Percentiles rank a stretch among this genome's conserved stretches.
Conservation (phyloP, 2,888 invertebrate genomes). For the Pristionchus entomophagus region DNA sequence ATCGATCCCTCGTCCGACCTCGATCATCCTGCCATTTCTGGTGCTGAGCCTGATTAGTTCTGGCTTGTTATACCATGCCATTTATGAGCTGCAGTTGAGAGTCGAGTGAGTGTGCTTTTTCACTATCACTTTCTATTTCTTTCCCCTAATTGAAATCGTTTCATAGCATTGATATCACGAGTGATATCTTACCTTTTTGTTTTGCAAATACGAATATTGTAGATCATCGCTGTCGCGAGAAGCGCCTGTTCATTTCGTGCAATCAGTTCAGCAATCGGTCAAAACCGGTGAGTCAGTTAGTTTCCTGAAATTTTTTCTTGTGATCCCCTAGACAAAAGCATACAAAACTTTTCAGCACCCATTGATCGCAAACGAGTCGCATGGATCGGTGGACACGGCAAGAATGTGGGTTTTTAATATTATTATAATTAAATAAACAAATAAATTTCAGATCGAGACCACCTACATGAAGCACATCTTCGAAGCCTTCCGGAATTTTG, state of each 20-base stretch:
- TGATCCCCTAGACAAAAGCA: too few relatives aligned
- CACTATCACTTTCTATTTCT: not conserved
- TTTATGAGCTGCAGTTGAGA: conserved; percentile 40
- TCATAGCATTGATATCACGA: too few relatives aligned
- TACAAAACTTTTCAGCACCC: too few relatives aligned
- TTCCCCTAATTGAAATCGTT: too few relatives aligned
- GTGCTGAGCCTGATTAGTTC: not conserved
- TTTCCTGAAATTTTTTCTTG: too few relatives aligned
- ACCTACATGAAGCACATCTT: conserved; percentile 88
- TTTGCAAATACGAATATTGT: not conserved
- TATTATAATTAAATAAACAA: not conserved
- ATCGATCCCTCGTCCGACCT: not conserved
- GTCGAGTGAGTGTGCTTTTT: conserved; percentile 13
- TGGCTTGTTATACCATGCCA: not conserved
- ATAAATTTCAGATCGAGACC: conserved; percentile 74
- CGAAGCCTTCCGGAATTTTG: conserved; percentile 85
- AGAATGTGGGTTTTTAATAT: conserved; percentile 54
- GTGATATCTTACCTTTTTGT: too few relatives aligned
- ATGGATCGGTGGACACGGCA: conserved; percentile 64
- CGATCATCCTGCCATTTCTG: not conserved
- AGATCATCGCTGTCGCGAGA: not conserved
- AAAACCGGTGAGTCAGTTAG: too few relatives aligned
- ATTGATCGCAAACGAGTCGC: conserved; percentile 52
- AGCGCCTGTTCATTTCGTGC: too few relatives aligned
- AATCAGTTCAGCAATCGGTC: too few relatives aligned